These are phyloP conservation scores for Oligia strigilis DNA, from an alignment of 2,888 invertebrate species.

Conservation along the genomic window DNA sequence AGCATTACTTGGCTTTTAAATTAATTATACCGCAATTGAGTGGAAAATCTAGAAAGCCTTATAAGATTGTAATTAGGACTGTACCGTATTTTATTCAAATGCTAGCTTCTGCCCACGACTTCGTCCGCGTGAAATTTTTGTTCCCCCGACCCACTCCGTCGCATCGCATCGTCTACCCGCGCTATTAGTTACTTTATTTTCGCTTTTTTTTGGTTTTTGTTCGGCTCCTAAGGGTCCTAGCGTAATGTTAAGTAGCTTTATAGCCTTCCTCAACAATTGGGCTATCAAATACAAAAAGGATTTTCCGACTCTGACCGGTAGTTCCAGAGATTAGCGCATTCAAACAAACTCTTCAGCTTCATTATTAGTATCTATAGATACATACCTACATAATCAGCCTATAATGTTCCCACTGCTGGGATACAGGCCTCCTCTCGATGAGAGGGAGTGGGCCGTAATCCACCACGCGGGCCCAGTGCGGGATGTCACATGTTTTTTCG, in stretches of 20 bases:
- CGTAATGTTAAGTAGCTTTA: not conserved
- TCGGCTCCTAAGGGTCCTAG: not conserved
- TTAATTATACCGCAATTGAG: not conserved
- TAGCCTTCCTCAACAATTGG: not conserved
- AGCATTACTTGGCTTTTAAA: not conserved
- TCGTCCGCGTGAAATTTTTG: not conserved
- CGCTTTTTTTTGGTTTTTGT: not conserved
- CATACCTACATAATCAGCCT: too few relatives aligned
- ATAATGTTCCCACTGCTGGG: too few relatives aligned
- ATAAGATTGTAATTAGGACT: conserved; percentile 16
- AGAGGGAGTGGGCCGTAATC: too few relatives aligned
- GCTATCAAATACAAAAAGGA: not conserved
- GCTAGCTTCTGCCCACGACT: not conserved
- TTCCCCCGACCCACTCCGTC: not conserved
- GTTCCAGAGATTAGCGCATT: too few relatives aligned
- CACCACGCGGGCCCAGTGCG: too few relatives aligned
- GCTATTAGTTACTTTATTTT: not conserved
- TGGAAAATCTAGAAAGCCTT: conserved; percentile 11
- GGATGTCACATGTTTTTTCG: too few relatives aligned
- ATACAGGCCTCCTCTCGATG: too few relatives aligned
- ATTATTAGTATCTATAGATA: not conserved
- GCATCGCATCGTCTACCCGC: not conserved
- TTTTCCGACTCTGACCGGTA: not conserved
- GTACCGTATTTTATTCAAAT: not conserved
- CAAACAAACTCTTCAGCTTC: not conserved